A percentile compares a stretch with the other conserved stretches of the same genome.
Evolutionary conservation across 2,797 vertebrate genomes (phyloP).

Genomic region (Onychomys arenicola): DNA sequence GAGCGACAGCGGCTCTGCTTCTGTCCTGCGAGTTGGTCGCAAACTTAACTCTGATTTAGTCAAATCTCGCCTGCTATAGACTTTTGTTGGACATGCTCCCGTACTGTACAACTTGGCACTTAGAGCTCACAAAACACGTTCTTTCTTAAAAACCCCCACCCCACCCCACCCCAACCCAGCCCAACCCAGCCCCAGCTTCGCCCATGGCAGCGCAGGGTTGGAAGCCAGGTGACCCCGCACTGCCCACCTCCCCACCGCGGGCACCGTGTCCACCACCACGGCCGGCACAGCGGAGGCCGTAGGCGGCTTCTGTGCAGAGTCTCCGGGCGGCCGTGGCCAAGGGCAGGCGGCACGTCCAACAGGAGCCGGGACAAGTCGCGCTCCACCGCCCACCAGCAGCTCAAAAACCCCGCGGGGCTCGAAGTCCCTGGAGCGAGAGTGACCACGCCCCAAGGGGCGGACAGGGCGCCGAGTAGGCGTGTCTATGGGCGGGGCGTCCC

Average conservation of each 20-base stretch:
- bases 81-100: background rate
- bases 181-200: background rate
- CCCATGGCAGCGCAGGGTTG: background rate
- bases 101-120: background rate
- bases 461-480: background rate
- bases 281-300: background rate
- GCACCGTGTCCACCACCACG: background rate
- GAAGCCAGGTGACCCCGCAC: background rate
- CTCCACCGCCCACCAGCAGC: background rate
- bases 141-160: background rate
- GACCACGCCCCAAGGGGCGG: background rate
- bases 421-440: background rate
- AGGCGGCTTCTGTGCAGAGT: background rate
- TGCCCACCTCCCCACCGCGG: background rate
- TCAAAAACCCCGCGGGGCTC: accelerated
- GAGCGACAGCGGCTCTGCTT: background rate
- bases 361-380: accelerated
- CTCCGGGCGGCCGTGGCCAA: background rate
- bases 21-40: background rate
- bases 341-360: background rate
- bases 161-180: background rate
- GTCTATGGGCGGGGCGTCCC: background rate
- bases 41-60: background rate
- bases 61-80: background rate
- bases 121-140: background rate